Base-by-base conservation (phyloP, 2,888 invertebrate species). In the Strigamia transsilvanica region DNA sequence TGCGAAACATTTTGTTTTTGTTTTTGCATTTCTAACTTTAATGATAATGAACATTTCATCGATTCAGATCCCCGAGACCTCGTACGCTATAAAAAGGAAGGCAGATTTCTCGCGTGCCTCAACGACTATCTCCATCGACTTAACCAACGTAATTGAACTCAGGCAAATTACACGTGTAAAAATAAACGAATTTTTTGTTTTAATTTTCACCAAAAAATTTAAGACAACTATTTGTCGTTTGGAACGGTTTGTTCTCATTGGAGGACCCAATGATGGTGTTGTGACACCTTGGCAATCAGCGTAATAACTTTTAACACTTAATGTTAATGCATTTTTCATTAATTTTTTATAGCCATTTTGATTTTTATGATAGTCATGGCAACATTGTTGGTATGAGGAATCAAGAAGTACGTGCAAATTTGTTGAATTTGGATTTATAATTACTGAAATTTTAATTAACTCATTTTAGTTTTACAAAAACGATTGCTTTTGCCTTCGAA, bases 281-380 rank as follows among this genome's bases (percentile, higher is more conserved):
- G 97, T 97, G 81, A 95, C 95, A 0, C 97, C 97, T 0, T 98
- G 97, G 97, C 93, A 97, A 87, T 97, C 97, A 85, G 94, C 94
- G 95, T 95, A 89, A 80, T 18, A n/a, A 80, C 21, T 21, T 56
- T n/a, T 2, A 3, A 61, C 61, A 7, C 13, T 78, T 32, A 34
- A 78, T 32, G 2, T 78, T 78, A 5, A 32, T 27, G 12, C 12
- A n/a, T 32, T 32, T 78, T 38, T 18, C 23, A n/a, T 81, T 21
- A 79, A 77, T 18, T 61, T 61, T 61, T 23, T 61, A 83, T 89
- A 97, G 97, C 87, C 96, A 96, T 87, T 97, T 97, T 89, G 95
- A 94, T 46, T 95, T 93, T 88, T 96, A 91, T 87, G 89, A 93
- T 85, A 87, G 88, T 0, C 93, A 94, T 85, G 91, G 93, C 85